Percentiles rank a stretch among this genome's conserved stretches.
phyloP scores from a whole-genome alignment of 1,140 invertebrate genomes.

The Calephelis nemesis region DNA sequence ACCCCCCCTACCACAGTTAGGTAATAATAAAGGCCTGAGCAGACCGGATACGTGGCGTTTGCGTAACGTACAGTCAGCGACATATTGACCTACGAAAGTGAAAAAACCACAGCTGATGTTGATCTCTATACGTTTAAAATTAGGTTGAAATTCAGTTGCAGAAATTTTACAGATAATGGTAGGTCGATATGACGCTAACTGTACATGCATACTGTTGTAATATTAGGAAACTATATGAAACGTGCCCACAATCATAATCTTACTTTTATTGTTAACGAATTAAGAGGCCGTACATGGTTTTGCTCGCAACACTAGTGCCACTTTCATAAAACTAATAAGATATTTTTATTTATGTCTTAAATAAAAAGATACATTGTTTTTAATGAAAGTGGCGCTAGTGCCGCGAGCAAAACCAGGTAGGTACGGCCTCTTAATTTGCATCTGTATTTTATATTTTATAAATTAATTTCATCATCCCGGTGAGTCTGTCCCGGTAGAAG shows the following conservation, averaged over 20 bases:
- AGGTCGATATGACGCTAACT: conserved; percentile 11
- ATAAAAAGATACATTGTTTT: conserved; percentile 3
- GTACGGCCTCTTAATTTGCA: conserved; percentile 5
- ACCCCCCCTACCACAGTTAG: conserved; percentile 5
- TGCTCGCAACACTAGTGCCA: conserved; percentile 15
- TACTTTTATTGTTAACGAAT: conserved; percentile 18
- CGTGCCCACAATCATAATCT: conserved; percentile 16
- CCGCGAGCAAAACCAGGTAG: not conserved
- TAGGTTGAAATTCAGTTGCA: conserved; percentile 19
- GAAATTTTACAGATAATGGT: conserved; percentile 17
- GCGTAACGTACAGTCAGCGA: conserved; percentile 18
- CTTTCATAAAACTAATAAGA: conserved; percentile 9
- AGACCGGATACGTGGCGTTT: conserved; percentile 17
- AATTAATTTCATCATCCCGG: too few relatives aligned
- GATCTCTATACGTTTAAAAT: conserved; percentile 13
- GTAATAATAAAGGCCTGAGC: conserved; percentile 18
- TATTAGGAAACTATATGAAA: conserved; percentile 17
- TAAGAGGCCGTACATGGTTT: conserved; percentile 1
- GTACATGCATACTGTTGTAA: conserved; percentile 19
- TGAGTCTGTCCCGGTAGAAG: conserved; percentile 1
- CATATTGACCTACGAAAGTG: conserved; percentile 13
- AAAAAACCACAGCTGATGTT: conserved; percentile 7
- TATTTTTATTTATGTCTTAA: conserved; percentile 1
- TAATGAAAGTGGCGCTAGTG: conserved; percentile 5
- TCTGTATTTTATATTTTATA: conserved; percentile 7